These are phyloP conservation scores for Neodon shergylaensis DNA, from an alignment of 2,113 vertebrate genomes.

Conservation along the genomic window DNA sequence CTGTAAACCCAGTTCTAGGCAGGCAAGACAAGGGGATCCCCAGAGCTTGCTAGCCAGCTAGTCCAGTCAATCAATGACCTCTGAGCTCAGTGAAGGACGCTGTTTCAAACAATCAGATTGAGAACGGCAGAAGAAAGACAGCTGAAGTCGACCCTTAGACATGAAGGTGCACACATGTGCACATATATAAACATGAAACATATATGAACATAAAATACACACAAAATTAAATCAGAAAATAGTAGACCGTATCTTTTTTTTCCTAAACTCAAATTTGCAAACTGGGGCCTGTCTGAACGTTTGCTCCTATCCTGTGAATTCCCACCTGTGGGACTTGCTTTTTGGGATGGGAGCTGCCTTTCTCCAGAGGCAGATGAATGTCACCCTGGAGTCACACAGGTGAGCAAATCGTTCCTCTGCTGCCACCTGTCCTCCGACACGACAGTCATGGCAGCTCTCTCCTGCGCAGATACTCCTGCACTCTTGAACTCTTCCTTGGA, in stretches of 20 bases:
- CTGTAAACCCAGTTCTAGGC: background rate
- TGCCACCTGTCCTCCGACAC: rapidly evolving
- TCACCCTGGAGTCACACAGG: background rate
- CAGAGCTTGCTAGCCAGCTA: background rate
- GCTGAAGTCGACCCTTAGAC: background rate
- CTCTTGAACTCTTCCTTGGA: background rate
- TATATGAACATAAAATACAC: background rate
- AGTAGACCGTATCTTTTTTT: background rate
- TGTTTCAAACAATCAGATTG: background rate
- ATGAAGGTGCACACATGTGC: background rate
- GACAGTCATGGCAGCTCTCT: background rate
- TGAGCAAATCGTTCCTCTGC: background rate
- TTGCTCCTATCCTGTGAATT: background rate
- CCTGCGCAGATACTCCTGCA: background rate
- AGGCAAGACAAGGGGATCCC: background rate
- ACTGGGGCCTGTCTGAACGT: background rate
- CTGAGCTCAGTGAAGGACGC: background rate
- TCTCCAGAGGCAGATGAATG: background rate
- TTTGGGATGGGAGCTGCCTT: background rate
- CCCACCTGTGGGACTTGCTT: background rate
- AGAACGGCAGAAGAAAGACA: background rate
- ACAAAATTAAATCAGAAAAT: background rate
- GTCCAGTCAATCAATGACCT: background rate
- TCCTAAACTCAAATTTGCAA: background rate
- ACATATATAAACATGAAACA: background rate